Conservation (phyloP, 2,888 invertebrate species). For the Aleiodes testaceus region DNA sequence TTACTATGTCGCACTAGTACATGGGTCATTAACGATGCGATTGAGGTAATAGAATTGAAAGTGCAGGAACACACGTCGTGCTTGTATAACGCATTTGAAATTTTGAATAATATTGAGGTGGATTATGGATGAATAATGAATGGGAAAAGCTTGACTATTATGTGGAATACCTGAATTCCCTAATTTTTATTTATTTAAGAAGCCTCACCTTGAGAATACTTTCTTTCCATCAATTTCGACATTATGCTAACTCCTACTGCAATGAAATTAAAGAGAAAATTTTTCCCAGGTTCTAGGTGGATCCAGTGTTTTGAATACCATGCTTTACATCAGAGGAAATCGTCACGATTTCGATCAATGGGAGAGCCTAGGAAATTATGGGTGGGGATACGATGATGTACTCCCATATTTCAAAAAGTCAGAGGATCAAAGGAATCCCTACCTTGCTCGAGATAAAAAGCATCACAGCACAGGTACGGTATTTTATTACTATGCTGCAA, state of each 20-base stretch:
- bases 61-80: neutral
- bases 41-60: slow-evolving; percentile 27
- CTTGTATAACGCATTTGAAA: slow-evolving; percentile 4
- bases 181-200: no score
- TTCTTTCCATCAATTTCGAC: no score
- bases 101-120: neutral
- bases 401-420: slow-evolving; percentile 90
- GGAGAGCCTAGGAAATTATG: slow-evolving; percentile 88
- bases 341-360: slow-evolving; percentile 90
- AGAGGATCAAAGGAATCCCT: slow-evolving; percentile 90
- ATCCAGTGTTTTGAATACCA: slow-evolving; percentile 90
- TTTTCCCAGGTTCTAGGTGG: slow-evolving; percentile 81
- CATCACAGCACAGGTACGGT: slow-evolving; percentile 81
- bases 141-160: neutral
- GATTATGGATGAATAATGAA: slow-evolving; percentile 8
- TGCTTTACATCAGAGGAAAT: slow-evolving; percentile 94
- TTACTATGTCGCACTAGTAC: neutral
- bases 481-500: slow-evolving; percentile 16
- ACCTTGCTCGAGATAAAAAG: slow-evolving; percentile 82
- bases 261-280: neutral
- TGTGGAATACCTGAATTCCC: neutral
- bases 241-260: no score
- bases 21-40: slow-evolving; percentile 14
- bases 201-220: no score
- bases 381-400: slow-evolving; percentile 90